Percentiles rank a stretch among this genome's conserved stretches.
These are phyloP conservation scores for Plectrocnemia conspersa DNA, from an alignment of 1,140 invertebrate genomes.

Conservation along the genomic window DNA sequence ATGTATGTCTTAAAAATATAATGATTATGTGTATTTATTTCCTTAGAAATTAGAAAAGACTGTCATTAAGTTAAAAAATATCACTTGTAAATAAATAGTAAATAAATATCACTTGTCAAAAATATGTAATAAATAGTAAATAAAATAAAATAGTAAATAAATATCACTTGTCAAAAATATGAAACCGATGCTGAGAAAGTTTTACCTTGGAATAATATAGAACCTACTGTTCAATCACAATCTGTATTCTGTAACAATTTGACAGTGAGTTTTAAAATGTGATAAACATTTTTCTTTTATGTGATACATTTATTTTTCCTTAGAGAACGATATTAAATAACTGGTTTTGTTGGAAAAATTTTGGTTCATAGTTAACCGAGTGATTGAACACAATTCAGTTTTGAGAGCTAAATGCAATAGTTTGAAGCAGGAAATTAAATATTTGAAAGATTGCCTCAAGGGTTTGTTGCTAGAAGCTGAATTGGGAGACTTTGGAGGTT, in stretches of 20 bases:
- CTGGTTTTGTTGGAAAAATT: conserved; percentile 48
- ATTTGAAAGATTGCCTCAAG: conserved; percentile 49
- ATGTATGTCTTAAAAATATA: conserved; percentile 9
- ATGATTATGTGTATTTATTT: too few species aligned
- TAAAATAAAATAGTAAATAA: too few species aligned
- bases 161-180: conserved; percentile 46
- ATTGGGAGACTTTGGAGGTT: conserved; percentile 39
- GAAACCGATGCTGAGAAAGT: conserved; percentile 42
- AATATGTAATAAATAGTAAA: conserved; percentile 45
- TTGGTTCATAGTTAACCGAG: conserved; percentile 46
- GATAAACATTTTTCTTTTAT: conserved; percentile 42
- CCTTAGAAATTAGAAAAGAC: conserved; percentile 43
- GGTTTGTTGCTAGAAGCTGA: conserved; percentile 47
- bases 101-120: conserved; percentile 44
- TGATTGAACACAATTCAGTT: conserved; percentile 44
- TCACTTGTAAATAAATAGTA: too few species aligned
- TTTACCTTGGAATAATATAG: conserved; percentile 24
- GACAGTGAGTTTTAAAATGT: conserved; percentile 28
- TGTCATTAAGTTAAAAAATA: conserved; percentile 42
- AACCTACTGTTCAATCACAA: background rate
- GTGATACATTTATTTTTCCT: conserved; percentile 7
- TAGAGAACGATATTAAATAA: conserved; percentile 44
- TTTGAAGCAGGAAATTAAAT: conserved; percentile 43
- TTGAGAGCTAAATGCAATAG: conserved; percentile 44
- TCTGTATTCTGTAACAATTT: background rate